A percentile compares a stretch with the other conserved stretches of the same genome.
Conservation (phyloP, 2,888 invertebrate genomes). For the Yponomeuta plumbellus region DNA sequence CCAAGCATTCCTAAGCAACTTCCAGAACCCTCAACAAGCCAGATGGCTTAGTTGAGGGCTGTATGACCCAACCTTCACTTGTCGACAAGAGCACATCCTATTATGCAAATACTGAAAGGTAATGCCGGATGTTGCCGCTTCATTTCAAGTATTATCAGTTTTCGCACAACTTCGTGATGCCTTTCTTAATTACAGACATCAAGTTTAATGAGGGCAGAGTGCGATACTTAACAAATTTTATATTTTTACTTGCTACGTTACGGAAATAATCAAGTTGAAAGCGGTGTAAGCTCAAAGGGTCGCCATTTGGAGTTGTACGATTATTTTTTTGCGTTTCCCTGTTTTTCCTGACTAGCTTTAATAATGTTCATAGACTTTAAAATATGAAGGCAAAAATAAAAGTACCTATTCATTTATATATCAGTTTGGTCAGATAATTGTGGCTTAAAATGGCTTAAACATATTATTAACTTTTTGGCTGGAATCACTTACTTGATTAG, state of each 20-base stretch:
- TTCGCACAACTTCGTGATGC: constrained; percentile 41
- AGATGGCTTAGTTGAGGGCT: too few relatives aligned
- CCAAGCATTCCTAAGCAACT: too few relatives aligned
- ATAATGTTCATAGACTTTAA: too few relatives aligned
- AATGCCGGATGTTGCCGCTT: constrained; percentile 57
- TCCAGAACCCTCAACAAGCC: too few relatives aligned
- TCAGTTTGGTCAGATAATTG: too few relatives aligned
- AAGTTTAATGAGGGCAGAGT: constrained; percentile 55
- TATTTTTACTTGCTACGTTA: constrained; percentile 33
- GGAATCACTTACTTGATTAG: too few relatives aligned
- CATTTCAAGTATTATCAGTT: constrained; percentile 61
- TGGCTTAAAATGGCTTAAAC: too few relatives aligned
- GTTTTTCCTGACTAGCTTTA: not conserved
- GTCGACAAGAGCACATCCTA: constrained; percentile 17
- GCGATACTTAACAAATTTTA: constrained; percentile 46
- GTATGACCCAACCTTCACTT: not conserved
- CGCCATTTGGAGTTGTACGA: not conserved
- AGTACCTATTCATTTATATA: too few relatives aligned
- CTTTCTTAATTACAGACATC: constrained; percentile 56
- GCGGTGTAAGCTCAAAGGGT: not conserved
- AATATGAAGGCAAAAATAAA: too few relatives aligned
- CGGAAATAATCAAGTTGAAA: constrained; percentile 21
- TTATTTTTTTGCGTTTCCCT: not conserved
- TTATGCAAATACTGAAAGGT: constrained; percentile 52
- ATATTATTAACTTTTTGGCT: too few relatives aligned